Evolutionary conservation across 2,113 vertebrate genomes (phyloP), one percentile per base, ranked within the genome.

Genomic region (Neodon shergylaensis): DNA sequence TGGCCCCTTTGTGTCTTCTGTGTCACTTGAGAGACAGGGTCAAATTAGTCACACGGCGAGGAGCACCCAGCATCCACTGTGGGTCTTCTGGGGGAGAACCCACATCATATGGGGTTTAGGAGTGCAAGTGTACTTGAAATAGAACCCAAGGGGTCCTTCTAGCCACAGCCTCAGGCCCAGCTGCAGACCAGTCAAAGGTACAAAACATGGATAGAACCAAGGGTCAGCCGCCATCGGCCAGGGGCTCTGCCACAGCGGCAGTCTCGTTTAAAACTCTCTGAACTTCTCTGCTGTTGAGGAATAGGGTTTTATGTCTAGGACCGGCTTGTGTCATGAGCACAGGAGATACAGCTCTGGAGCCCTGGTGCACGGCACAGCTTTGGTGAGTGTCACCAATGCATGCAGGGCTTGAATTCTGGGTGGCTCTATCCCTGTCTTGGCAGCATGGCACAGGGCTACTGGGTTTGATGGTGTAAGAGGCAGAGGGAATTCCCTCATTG

Each of bases 141-240:
- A 42, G 24, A 77, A 31, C 24, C 74, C 52, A 14, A 0, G 58
- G n/a, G 39, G 44, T 24, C 14, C 79, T 33, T 24, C 14, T 4
- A 28, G 8, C 8, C 33, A 74, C 22, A 28, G 33, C 3, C 24
- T 39, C 14, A 21, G 47, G 16, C 36, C 36, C 14, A 31, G 26
- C 26, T 17, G 16, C 17, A 44, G n/a, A 16, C 16, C 26, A 49
- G 58, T 49, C 47, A 7, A 49, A 89, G 0, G 2, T 1, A 4
- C 0, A 1, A 84, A 9, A 2, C 5, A 88, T 31, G 3, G 7
- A 24, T 2, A 0, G 0, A 9, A 11, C 3, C 0, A 1, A 33
- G 26, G 26, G 5, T n/a, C 44, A 21, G 13, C 10, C 12, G 7
- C 17, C 33, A 11, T 4, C 3, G 5, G 61, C 39, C 61, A 39